Base-by-base conservation (phyloP, 2,888 invertebrate species). In the Drosophila vallismaia region DNA sequence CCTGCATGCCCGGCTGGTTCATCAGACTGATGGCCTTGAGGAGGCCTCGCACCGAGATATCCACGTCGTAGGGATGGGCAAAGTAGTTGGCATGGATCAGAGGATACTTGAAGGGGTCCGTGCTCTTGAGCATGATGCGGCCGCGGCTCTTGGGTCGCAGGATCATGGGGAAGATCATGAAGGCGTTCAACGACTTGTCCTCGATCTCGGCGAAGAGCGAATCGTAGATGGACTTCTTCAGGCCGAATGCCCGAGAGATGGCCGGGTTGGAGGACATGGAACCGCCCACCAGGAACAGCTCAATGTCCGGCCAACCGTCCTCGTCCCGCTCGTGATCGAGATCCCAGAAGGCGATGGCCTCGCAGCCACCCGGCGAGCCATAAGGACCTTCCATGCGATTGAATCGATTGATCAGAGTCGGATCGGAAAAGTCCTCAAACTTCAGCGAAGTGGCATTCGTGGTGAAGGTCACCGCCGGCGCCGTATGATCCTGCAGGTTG, bases 101-200 rank as follows among this genome's bases (percentile, higher is more conserved):
- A 0, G 96, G 96, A 78, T 94, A 93, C 24, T 94, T 93, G 19
- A 93, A 92, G 0, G 95, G 95, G 89, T 96, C 93, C 0, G 88
- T 93, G 52, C 94, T 93, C 79, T 92, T 93, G 10, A 96, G 91
- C 82, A 93, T 93, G 12, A 96, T 89, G 59, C 92, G 92, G 0
- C 96, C 96, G n/a, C 93, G 92, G 31, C 95, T 95, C 81, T 93
- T 94, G 0, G 96, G 95, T 51, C 95, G 93, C 91, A 96, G 80
- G 1, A 94, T 89, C 93, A 94, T 93, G 1, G 94, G 94, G 55
- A 94, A 93, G 50, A 94, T 92, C 86, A 92, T 93, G 90, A 94
- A 94, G 0, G 93, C 91, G 40, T 94, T 88, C 19, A 89, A 68
- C 1, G 80, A 69, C 24, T 71, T 85, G 3, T 85, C 79, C 56